Base-by-base conservation (phyloP, 1,140 invertebrate species). In the Dinoponera quadriceps region DNA sequence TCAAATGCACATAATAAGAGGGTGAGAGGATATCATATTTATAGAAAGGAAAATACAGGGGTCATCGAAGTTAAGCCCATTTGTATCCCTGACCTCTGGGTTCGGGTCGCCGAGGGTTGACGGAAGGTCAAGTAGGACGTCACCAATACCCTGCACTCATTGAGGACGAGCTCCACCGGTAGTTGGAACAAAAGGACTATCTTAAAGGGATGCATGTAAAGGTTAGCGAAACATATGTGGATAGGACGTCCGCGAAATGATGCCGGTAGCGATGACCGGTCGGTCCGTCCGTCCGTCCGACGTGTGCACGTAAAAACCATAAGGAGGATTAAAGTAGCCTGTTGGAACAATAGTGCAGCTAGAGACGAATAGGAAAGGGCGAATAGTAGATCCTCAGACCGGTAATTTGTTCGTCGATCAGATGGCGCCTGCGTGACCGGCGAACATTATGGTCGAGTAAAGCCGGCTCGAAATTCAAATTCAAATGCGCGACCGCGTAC, bases 371-470 rank as follows among this genome's bases (percentile, higher is more conserved):
- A 88, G 87, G 59, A 81, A 84, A 66, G 84, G 74, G 49, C 66
- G 68, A 85, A 68, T 82, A 49, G 49, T 59, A 85, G 75, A 83
- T 68, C 63, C 29, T 16, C 20, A 73, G 72, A 81, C 84, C 85
- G 60, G 88, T 74, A 93, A 92, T 93, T 93, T 93, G 83, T 82
- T 90, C 87, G 85, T 90, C 86, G 88, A 91, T 93, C 91, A 93
- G 91, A 91, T 93, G 92, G 90, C 89, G 90, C 88, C 91, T 93
- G 86, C 92, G 92, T 93, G 92, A 93, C 93, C 89, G 74, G 16
- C 72, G 88, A 88, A 89, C 90, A 93, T 93, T 93, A 92, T 86
- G 83, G 63, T 33, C 27, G 68, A 66, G 81, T 75, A 80, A 85
- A 80, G 82, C 84, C 83, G 57, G 68, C 48, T 82, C 85, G 88